Evolutionary conservation across 2,797 vertebrate species (phyloP).

Genomic region (Tolypeutes matacus): DNA sequence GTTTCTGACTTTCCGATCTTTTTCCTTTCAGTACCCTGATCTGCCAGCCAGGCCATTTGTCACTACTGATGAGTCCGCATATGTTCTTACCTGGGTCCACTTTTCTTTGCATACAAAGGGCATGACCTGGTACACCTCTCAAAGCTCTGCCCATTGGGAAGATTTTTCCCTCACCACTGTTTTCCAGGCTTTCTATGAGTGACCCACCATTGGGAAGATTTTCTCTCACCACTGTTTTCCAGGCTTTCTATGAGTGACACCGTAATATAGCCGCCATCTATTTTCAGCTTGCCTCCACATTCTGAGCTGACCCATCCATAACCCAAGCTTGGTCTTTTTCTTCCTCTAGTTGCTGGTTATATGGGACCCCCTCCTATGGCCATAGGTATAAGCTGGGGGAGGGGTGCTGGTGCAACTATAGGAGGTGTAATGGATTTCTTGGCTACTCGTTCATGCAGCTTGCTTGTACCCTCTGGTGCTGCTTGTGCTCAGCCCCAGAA

Average conservation of each 20-base stretch:
- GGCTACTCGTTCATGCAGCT: background rate
- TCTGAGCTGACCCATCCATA: background rate
- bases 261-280: background rate
- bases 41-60: background rate
- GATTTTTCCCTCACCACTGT: background rate
- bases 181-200: background rate
- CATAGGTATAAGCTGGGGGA: background rate
- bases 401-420: background rate
- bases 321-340: background rate
- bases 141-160: background rate
- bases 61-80: background rate
- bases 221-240: background rate
- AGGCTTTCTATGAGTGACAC: background rate
- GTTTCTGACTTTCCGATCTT: background rate
- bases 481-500: background rate
- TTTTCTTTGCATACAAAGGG: background rate
- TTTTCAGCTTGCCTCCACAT: background rate
- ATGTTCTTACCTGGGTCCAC: background rate
- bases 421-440: background rate
- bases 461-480: background rate
- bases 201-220: background rate
- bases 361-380: background rate
- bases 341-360: background rate
- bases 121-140: background rate
- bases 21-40: background rate